A percentile compares a stretch with the other conserved stretches of the same genome.
phyloP scores from a whole-genome alignment of 92 coral and sea anemone species.

The Pocillopora meandrina region DNA sequence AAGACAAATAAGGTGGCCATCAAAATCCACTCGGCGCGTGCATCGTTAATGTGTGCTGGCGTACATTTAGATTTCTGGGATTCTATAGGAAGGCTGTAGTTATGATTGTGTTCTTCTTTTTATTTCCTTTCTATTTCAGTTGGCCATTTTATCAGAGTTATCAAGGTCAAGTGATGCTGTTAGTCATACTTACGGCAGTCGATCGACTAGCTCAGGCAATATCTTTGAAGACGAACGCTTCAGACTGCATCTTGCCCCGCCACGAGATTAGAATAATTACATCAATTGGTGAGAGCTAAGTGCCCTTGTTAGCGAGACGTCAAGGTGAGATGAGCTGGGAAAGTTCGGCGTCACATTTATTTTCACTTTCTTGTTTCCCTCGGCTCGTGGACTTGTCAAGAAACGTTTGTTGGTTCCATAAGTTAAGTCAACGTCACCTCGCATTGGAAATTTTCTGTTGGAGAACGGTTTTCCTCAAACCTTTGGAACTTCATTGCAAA shows the following conservation, averaged over 20 bases:
- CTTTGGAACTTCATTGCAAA: too few relatives aligned
- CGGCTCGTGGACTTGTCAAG: too few relatives aligned
- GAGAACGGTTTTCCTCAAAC: too few relatives aligned
- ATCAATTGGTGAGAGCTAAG: neutral
- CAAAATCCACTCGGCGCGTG: too few relatives aligned
- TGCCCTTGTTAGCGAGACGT: neutral
- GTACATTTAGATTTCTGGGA: too few relatives aligned
- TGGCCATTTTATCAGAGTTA: constrained; percentile 79
- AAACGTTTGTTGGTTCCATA: too few relatives aligned
- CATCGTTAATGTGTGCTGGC: too few relatives aligned
- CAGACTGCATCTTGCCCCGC: constrained; percentile 46
- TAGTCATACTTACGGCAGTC: constrained; percentile 63
- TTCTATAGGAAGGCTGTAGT: neutral
- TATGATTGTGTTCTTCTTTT: neutral
- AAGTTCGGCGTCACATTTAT: too few relatives aligned
- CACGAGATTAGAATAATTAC: constrained; percentile 12
- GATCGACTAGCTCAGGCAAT: constrained; percentile 46
- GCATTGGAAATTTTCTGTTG: too few relatives aligned
- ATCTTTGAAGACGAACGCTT: constrained; percentile 70
- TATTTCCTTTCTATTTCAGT: constrained; percentile 42
- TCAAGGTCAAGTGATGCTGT: constrained; percentile 71
- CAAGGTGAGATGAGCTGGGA: neutral
- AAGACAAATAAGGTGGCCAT: too few relatives aligned
- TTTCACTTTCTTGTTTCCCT: too few relatives aligned
- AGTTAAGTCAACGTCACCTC: too few relatives aligned